A percentile compares a stretch with the other conserved stretches of the same genome.
These are phyloP conservation scores for Teinopalpus imperialis DNA, from an alignment of 2,888 invertebrate species.

Conservation along the genomic window DNA sequence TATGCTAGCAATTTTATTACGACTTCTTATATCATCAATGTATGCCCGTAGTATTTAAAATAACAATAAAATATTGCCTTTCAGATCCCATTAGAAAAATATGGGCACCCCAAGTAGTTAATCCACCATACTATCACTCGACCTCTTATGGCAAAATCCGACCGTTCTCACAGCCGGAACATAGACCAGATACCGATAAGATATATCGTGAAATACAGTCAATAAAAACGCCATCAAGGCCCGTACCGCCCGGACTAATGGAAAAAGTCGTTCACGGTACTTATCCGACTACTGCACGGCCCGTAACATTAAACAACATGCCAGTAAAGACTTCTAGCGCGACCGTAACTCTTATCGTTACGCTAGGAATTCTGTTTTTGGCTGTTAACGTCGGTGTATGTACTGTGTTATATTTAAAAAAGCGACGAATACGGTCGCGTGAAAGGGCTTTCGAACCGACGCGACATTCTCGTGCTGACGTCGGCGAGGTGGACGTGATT, in stretches of 20 bases:
- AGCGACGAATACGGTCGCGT: constrained; percentile 78
- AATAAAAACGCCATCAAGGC: constrained; percentile 60
- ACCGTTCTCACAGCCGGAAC: constrained; percentile 48
- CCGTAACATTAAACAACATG: constrained; percentile 37
- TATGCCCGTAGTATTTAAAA: too few relatives aligned
- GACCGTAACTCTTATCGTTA: constrained; percentile 83
- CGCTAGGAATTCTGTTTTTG: constrained; percentile 86
- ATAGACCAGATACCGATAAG: constrained; percentile 49
- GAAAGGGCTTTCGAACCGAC: constrained; percentile 70
- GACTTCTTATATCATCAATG: too few relatives aligned
- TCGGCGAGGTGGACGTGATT: constrained; percentile 72
- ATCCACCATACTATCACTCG: constrained; percentile 45
- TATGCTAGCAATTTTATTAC: too few relatives aligned
- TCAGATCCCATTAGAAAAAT: constrained; percentile 57
- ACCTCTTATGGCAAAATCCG: constrained; percentile 56
- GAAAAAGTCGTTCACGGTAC: constrained; percentile 50
- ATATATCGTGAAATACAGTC: constrained; percentile 66
- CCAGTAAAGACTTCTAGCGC: constrained; percentile 81
- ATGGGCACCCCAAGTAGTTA: constrained; percentile 50
- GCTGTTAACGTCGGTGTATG: constrained; percentile 88
- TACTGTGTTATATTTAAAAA: constrained; percentile 85
- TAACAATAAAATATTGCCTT: too few relatives aligned
- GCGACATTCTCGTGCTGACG: constrained; percentile 74
- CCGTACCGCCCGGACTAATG: constrained; percentile 53
- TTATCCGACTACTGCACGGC: constrained; percentile 45